Base-by-base conservation (phyloP, 2,888 invertebrate genomes). In the Dynastes hyllus region DNA sequence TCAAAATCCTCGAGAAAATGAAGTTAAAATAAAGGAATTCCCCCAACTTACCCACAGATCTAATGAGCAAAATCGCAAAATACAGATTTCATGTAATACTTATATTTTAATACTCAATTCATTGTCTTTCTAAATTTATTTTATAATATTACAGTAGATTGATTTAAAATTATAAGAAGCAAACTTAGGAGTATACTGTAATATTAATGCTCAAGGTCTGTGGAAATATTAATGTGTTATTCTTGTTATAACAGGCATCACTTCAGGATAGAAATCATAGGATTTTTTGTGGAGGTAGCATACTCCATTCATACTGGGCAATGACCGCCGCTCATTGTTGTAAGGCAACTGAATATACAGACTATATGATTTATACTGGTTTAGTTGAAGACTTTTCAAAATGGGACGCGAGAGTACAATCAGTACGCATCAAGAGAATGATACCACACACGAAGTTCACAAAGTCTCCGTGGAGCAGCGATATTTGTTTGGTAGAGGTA, bases 401-500 rank as follows among this genome's bases (percentile, higher is more conserved):
- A 45, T 40, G 11, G 45, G 13, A 22, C 11, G 3, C 3, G 13
- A 11, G 45, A 8, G 5, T 27, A 11, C 73, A 75, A 61, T 3
- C 45, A 3, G 16, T 61, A 5, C 45, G 2, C 0, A 45, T 75
- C 9, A 75, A 75, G 22, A 75, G 61, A 13, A 63, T 75, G 58
- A 61, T 75, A 37, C 13, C 45, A 27, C 37, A 75, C n/a, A 13
- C 16, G 5, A 45, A 50, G 1, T 75, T 75, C 37, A 27, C 61
- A 22, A 61, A 6, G n/a, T 0, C 1, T 22, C 73, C 73, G 9
- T 75, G 73, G 73, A 27, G 73, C 50, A 75, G 61, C 40, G 73
- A 75, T 45, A 75, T 75, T 75, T 75, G 73, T 27, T 29, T 75
- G 11, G 4, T 75, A 13, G 73, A 75, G 63, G 73, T 75, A 75